Base-by-base conservation (phyloP, 2,797 vertebrate species). In the Gymnoscopelus braueri region DNA sequence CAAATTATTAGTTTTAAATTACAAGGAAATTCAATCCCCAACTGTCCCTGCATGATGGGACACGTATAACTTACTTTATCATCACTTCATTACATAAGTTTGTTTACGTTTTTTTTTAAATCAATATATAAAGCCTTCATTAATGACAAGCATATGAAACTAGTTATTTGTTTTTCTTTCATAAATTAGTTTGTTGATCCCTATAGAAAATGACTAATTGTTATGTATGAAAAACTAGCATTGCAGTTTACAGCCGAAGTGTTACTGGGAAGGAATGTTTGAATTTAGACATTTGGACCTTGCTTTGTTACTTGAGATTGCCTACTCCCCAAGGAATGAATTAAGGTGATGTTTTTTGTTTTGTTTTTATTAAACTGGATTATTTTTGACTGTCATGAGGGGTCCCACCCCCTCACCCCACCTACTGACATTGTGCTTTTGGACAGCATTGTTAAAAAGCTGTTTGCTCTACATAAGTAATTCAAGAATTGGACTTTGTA, bases 391-490 rank as follows among this genome's bases (percentile, higher is more conserved):
- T 44, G 3, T 11, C 24, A 48, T 60, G 10, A n/a, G 10, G 56
- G 39, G 9, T 35, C 29, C 56, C 53, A 63, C 44, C 35, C 71
- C 50, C 29, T 26, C 53, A 63, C 44, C 35, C 71, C 52, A 60
- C 60, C 63, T 14, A 66, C 69, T 73, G 23, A 65, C 35, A 69
- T 13, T 63, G 2, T 14, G 11, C 15, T 52, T 63, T 74, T 59
- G 13, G 72, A 57, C 19, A 19, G 1, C 10, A 29, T 60, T 57
- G 26, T 56, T 19, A n/a, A 19, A 54, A 68, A 69, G 44, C 63
- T 29, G 3, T 14, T 39, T 53, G 3, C 63, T 54, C 26, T 52
- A 63, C 10, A 63, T 72, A 65, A 68, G 59, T 14, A 53, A 60
- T 51, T 61, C 15, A 52, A 64, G 24, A 62, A 13, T 65, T 48